Evolutionary conservation across 2,888 invertebrate genomes (phyloP).

Genomic region (Argyresthia albistria): DNA sequence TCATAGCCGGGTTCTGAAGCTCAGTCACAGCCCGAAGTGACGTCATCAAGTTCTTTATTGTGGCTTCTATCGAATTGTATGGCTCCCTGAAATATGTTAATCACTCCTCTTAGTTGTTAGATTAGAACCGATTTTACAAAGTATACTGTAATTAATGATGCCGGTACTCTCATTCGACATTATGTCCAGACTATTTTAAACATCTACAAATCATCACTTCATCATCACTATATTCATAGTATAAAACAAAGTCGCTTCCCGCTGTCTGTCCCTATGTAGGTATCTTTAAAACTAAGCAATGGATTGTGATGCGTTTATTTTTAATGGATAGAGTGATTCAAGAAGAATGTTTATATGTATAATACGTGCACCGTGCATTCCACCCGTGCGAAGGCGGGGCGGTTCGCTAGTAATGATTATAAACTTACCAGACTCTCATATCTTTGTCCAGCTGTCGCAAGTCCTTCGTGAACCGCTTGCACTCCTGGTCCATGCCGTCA

Average conservation of each 20-base stretch:
- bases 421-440: slow-evolving; percentile 76
- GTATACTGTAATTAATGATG: neutral
- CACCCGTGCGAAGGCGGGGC: too few relatives aligned
- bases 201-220: neutral
- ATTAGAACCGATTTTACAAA: too few relatives aligned
- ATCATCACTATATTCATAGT: neutral
- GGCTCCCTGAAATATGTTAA: slow-evolving; percentile 74
- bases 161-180: neutral
- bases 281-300: too few relatives aligned
- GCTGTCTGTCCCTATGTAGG: too few relatives aligned
- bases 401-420: too few relatives aligned
- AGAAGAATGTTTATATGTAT: too few relatives aligned
- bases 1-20: slow-evolving; percentile 93
- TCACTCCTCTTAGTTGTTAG: too few relatives aligned
- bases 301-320: too few relatives aligned
- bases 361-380: too few relatives aligned
- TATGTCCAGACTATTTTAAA: neutral
- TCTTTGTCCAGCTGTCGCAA: slow-evolving; percentile 86
- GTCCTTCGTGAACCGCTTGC: slow-evolving; percentile 92
- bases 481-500: slow-evolving; percentile 94
- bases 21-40: slow-evolving; percentile 94
- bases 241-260: too few relatives aligned
- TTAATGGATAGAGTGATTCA: too few relatives aligned
- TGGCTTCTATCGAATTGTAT: slow-evolving; percentile 83
- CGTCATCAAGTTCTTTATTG: slow-evolving; percentile 93